Base-by-base conservation (phyloP, 2,888 invertebrate genomes). In the Syrphus vitripennis region DNA sequence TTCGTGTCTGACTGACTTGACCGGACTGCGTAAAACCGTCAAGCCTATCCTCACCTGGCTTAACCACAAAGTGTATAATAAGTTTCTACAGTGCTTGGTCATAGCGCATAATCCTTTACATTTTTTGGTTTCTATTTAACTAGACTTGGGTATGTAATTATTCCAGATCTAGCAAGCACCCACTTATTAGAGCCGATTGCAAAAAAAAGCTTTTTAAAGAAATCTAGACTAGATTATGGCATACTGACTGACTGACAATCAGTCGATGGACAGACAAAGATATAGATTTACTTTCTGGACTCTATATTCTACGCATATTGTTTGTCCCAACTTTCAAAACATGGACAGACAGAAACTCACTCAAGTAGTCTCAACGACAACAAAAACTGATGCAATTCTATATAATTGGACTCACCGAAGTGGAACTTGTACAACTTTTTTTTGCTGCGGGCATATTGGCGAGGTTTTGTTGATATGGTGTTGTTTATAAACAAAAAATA, bases 401-500 rank as follows among this genome's bases (percentile, higher is more conserved):
- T 61, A 77, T 86, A 86, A 86, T 86, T 86, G 86, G 81, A 82
- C 55, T 57, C 86, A 82, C 69, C 86, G 55, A 74, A 78, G 86
- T 86, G 86, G 86, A 86, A 86, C 86, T 78, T 74, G 81, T 63
- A 70, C 86, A 82, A 55, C 50, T 34, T 53, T 81, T 71, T 79
- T 72, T 40, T 19, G 86, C 86, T 78, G 70, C 16, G 40, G 86
- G 86, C 86, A 59, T 29, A 69, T 77, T 83, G 74, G 83, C 72
- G 78, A 69, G 72, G 83, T 40, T 55, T 71, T 53, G 81, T 31
- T 61, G 24, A 24, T 63, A 63, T 63, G 63, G 63, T n/a, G n/a
- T 65, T 65, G 45, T 45, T 65, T 65, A 5, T 24, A 31, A 19
- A 31, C 19, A 24, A 29, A 57, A 57, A 9, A 12, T 19, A 5